phyloP scores from a whole-genome alignment of 2,888 invertebrate species.

The Scaptomyza polygonia region DNA sequence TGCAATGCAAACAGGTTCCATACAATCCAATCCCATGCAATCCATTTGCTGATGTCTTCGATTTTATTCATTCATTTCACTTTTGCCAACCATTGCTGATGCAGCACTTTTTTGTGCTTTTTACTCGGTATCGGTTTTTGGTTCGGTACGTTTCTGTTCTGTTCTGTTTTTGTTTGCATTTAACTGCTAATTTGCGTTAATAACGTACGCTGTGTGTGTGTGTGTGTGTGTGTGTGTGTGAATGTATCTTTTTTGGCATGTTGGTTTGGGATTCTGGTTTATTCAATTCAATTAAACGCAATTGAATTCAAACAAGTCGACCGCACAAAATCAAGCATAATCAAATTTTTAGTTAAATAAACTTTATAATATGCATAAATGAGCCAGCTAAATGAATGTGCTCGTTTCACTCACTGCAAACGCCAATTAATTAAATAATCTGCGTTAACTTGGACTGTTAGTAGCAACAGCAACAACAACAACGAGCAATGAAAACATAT shows the following conservation, averaged over 20 bases:
- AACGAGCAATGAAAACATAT: slow-evolving; percentile 39
- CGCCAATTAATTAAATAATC: slow-evolving; percentile 70
- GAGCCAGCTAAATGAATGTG: slow-evolving; percentile 33
- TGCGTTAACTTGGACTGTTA: slow-evolving; percentile 49
- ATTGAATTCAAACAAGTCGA: slow-evolving; percentile 46
- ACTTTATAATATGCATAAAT: slow-evolving; percentile 61
- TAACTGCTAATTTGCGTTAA: slow-evolving; percentile 69
- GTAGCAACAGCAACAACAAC: slow-evolving; percentile 4
- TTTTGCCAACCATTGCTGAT: slow-evolving; percentile 50
- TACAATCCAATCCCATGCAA: slow-evolving; percentile 7
- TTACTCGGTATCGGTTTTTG: slow-evolving; percentile 20
- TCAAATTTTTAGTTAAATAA: slow-evolving; percentile 66
- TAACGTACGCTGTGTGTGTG: slow-evolving; percentile 21
- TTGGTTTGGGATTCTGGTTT: slow-evolving; percentile 21
- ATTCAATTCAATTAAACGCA: slow-evolving; percentile 29
- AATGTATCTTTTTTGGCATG: slow-evolving; percentile 1
- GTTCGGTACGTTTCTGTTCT: not conserved
- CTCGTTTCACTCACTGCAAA: slow-evolving; percentile 16
- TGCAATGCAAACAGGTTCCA: slow-evolving; percentile 62
- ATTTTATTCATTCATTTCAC: slow-evolving; percentile 52
- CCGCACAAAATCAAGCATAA: slow-evolving; percentile 64
- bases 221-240: not conserved
- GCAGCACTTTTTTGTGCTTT: slow-evolving; percentile 35
- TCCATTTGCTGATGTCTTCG: slow-evolving; percentile 77
- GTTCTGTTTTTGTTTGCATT: slow-evolving; percentile 46